Base-by-base conservation (phyloP, 53 echinoderm and acorn worm genomes). In the Antedon mediterranea region DNA sequence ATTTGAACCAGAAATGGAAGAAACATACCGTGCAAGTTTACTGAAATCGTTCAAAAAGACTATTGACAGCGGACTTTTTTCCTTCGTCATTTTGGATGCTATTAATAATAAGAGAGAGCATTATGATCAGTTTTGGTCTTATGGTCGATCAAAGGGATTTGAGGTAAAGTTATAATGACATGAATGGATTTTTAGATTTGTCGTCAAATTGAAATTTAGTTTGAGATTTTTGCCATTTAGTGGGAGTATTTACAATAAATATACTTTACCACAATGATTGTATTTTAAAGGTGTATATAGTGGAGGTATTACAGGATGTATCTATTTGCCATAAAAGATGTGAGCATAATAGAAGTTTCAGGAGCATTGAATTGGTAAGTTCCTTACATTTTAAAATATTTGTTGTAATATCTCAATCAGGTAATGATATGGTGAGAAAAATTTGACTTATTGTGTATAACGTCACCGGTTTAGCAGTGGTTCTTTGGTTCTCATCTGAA, bases 21-120 rank as follows among this genome's bases (percentile, higher is more conserved):
- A 88, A 5, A 89, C 90, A 28, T 97, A 97, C 79, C 98, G 88
- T 29, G 85, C 88, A 31, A 97, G 98, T 73, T 79, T 97, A 43
- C 85, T 89, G 72, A 97, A 97, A 80, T 88, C 90, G 73, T 98
- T 92, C 85, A 98, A 98, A 88, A 98, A 98, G 85, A 98, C 98
- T 9, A 79, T 98, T 7, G 98, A 98, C 30, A 92, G 93, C 79
- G 98, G 98, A 11, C 93, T 98, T 86, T 93, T 98, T 81, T 90
- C 90, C 77, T 90, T 98, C 81, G 90, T 98, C 83, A 92, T 98
- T 29, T 88, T 98, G 23, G 98, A 98, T 81, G 98, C 98, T 72
- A 85, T 93, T 80, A 98, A 98, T 32, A 87, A 98, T 73, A 92
- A 93, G 77, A 79, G 83, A 73, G 83, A 90, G 29, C 88, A 92